A percentile compares a stretch with the other conserved stretches of the same genome.
Evolutionary conservation across 2,888 invertebrate species (phyloP).

Genomic region (Himalopsyche anomala): DNA sequence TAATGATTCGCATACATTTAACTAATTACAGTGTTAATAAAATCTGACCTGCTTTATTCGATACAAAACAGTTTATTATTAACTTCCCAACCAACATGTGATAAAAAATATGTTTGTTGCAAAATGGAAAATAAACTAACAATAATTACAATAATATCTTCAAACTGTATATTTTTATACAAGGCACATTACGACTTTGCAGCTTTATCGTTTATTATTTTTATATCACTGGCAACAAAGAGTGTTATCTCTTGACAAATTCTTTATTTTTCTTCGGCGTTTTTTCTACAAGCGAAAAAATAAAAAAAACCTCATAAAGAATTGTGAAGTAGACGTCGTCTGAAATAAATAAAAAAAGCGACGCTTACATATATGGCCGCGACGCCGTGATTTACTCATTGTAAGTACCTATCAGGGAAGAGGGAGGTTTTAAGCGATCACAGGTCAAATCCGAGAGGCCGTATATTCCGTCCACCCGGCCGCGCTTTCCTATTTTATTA

Average conservation of each 20-base stretch:
- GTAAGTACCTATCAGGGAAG: conserved; percentile 37
- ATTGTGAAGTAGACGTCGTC: conserved; percentile 40
- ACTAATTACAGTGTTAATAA: too few species aligned
- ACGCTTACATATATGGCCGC: conserved; percentile 42
- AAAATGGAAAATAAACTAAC: too few species aligned
- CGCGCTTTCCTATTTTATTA: conserved; percentile 55
- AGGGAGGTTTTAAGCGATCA: conserved; percentile 38
- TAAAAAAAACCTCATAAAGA: conserved; percentile 38
- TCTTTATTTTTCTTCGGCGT: conserved; percentile 36
- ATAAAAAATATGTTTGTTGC: too few species aligned
- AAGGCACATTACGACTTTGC: neutral
- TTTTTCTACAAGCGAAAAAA: neutral
- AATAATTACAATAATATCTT: too few species aligned
- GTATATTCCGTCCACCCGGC: conserved; percentile 42
- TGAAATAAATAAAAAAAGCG: conserved; percentile 41
- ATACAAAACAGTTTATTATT: too few species aligned
- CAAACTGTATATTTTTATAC: neutral
- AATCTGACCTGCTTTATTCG: too few species aligned
- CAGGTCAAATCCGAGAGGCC: conserved; percentile 39
- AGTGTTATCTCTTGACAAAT: conserved; percentile 38
- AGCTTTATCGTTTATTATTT: conserved; percentile 22
- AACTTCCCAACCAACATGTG: too few species aligned
- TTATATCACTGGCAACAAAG: conserved; percentile 17
- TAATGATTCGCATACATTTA: too few species aligned
- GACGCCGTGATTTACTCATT: conserved; percentile 40